Base-by-base conservation (phyloP, 2,888 invertebrate species). In the Andrena hattorfiana region DNA sequence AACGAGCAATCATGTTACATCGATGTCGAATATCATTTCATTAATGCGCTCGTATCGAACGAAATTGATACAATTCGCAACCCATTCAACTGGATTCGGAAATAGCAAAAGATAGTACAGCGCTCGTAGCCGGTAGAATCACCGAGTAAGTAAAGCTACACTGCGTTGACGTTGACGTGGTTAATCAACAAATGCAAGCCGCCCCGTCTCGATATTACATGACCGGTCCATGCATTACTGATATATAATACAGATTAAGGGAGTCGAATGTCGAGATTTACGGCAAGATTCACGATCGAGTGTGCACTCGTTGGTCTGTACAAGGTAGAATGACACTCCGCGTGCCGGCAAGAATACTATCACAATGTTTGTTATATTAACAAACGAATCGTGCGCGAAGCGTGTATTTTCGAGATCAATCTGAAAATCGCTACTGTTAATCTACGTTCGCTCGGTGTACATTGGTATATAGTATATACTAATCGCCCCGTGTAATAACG, bases 171-270 rank as follows among this genome's bases (percentile, higher is more conserved):
- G n/a, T 42, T 69, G 28, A 71, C 23, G 3, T 71, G 35, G 42
- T 68, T 76, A 59, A 16, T 76, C 49, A 69, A 83, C 56, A 79
- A 79, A 79, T 83, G 84, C 75, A 79, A 84, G 59, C 54, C 13
- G 51, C 20, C 26, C 49, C 49, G 26, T 69, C 26, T 66, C 59
- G 26, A 68, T 28, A 32, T 70, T 62, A 62, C 66, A 68, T 67
- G 63, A n/a, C 7, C 62, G 8, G 42, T 64, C 56, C 69, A 28
- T 56, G 59, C 68, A 67, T 63, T 42, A 60, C 72, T 64, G 28
- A 62, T 67, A 51, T 68, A 83, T 74, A 16, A 63, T 83, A 83
- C 77, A 67, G 49, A 68, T 69, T 74, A 73, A 70, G 49, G 69
- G 48, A 59, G 66, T 54, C 76, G 72, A 77, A 68, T 60, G 28